phyloP scores from a whole-genome alignment of 2,113 vertebrate species.

The Hydrochoerus hydrochaeris region DNA sequence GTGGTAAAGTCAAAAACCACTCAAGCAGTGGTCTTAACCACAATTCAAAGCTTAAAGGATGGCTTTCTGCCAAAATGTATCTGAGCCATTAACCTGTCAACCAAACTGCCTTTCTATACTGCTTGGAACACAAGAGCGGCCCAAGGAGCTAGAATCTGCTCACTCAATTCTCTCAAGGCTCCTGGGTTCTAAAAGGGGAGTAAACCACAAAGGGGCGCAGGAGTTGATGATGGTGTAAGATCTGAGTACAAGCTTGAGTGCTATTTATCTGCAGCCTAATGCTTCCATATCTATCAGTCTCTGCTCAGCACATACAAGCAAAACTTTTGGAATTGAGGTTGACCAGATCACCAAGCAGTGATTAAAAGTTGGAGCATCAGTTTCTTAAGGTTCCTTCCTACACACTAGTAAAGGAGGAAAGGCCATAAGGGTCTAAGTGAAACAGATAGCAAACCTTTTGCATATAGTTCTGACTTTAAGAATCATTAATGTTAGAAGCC shows the following conservation, averaged over 20 bases:
- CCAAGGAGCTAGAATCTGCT: background rate
- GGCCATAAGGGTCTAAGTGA: background rate
- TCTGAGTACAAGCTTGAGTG: background rate
- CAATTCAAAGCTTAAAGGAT: slow-evolving; percentile 60
- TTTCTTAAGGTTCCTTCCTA: background rate
- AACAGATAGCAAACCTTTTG: background rate
- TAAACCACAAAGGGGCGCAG: background rate
- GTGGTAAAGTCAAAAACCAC: slow-evolving; percentile 59
- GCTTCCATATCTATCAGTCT: background rate
- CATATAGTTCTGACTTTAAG: background rate
- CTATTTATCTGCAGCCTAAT: background rate
- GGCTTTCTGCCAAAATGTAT: slow-evolving; percentile 53
- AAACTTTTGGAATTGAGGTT: background rate
- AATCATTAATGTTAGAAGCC: background rate
- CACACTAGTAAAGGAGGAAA: background rate
- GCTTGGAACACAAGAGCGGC: background rate
- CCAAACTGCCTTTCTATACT: background rate
- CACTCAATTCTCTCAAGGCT: background rate
- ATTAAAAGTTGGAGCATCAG: background rate
- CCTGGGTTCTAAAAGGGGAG: background rate
- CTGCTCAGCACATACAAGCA: background rate
- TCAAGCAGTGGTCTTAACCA: slow-evolving; percentile 64
- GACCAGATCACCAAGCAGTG: background rate
- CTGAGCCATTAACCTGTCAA: background rate
- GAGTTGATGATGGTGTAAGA: background rate